Evolutionary conservation across 2,888 invertebrate genomes (phyloP).

Genomic region (Ormyrus thymus): DNA sequence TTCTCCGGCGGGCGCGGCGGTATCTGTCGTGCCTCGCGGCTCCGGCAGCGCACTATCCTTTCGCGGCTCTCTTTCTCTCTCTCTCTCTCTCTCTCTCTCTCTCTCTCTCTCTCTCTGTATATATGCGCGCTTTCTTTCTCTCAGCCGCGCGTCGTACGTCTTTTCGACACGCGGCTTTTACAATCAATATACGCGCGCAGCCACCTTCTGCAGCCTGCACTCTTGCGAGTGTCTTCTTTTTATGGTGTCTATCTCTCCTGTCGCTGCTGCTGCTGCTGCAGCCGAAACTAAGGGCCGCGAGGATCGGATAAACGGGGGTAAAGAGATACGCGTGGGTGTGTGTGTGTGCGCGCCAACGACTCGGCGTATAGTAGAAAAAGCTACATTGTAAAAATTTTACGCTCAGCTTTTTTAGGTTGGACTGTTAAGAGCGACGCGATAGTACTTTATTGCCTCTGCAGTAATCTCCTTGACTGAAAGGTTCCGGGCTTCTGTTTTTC

Average conservation of each 20-base stretch:
- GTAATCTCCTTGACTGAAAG: constrained; percentile 18
- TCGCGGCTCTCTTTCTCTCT: background rate
- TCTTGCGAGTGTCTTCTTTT: background rate
- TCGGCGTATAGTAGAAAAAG: constrained; percentile 7
- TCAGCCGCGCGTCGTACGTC: background rate
- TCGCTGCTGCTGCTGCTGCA: constrained; percentile 19
- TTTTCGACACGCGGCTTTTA: constrained; percentile 27
- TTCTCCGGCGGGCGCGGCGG: background rate
- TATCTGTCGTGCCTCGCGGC: constrained; percentile 14
- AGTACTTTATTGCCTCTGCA: constrained; percentile 31
- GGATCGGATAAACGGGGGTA: constrained; percentile 21
- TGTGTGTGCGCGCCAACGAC: background rate
- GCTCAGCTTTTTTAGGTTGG: constrained; percentile 33
- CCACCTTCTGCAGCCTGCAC: background rate
- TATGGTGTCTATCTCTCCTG: constrained; percentile 13
- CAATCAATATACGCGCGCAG: constrained; percentile 41
- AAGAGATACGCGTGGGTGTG: background rate
- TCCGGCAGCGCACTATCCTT: constrained; percentile 28
- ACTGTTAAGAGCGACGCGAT: constrained; percentile 38
- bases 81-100: background rate
- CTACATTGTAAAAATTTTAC: constrained; percentile 40
- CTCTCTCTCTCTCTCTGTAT: background rate
- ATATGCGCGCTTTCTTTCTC: background rate
- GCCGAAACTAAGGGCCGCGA: background rate
- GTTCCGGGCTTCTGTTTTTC: background rate